phyloP scores from a whole-genome alignment of 1,140 invertebrate genomes.

The Sipha flava region DNA sequence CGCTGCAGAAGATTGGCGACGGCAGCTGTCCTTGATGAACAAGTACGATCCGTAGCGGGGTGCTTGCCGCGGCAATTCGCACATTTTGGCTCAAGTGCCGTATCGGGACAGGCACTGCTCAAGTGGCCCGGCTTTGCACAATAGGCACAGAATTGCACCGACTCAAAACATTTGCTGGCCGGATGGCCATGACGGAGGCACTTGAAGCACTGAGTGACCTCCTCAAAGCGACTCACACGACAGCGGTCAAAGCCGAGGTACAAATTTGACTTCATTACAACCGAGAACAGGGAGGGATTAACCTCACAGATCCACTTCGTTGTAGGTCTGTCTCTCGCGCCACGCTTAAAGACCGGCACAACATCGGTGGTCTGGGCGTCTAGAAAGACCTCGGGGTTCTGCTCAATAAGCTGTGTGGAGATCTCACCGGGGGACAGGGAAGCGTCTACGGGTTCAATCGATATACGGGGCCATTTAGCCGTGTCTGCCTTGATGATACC shows the following conservation, averaged over 20 bases:
- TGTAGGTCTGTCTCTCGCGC: neutral
- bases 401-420: no score
- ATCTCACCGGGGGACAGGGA: no score
- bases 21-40: neutral
- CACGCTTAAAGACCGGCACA: neutral
- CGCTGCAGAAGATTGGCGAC: neutral
- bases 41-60: neutral
- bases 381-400: no score
- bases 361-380: no score
- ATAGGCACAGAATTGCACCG: neutral
- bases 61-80: neutral
- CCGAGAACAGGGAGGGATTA: neutral
- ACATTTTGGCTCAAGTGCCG: neutral
- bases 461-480: no score
- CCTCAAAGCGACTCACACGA: neutral
- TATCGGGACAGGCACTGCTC: neutral
- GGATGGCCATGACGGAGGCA: slow-evolving; percentile 34
- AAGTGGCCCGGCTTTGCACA: neutral
- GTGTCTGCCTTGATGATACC: no score
- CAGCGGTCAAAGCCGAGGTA: neutral
- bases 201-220: slow-evolving; percentile 31
- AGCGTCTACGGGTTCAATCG: no score
- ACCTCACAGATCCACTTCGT: neutral
- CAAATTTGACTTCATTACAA: neutral
- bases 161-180: neutral